These are phyloP conservation scores for Bungarus multicinctus DNA, from an alignment of 2,113 vertebrate genomes.

Conservation along the genomic window DNA sequence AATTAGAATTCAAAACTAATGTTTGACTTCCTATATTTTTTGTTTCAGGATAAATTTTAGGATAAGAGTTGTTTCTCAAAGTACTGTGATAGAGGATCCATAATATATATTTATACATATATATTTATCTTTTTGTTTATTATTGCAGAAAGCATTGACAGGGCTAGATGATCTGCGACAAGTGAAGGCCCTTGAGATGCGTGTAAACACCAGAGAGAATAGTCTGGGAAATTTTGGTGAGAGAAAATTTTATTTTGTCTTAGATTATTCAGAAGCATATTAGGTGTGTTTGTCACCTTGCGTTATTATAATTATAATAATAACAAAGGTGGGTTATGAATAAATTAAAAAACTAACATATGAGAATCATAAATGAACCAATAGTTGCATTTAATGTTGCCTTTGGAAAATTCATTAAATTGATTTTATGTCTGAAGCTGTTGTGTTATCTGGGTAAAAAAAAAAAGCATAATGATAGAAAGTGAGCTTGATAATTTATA, in stretches of 20 bases:
- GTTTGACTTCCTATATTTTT: neutral
- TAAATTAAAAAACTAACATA: slow-evolving; percentile 14
- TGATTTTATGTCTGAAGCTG: slow-evolving; percentile 34
- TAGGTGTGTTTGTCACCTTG: neutral
- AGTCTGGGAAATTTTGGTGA: slow-evolving; percentile 91
- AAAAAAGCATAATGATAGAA: neutral
- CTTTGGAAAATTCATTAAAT: slow-evolving; percentile 52
- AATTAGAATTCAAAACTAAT: neutral
- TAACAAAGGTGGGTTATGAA: neutral
- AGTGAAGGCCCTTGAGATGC: slow-evolving; percentile 80
- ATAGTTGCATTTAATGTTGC: slow-evolving; percentile 53
- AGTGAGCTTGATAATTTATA: fast-evolving
- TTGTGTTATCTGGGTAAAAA: slow-evolving; percentile 15
- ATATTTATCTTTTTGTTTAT: slow-evolving; percentile 41
- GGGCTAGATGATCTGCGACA: slow-evolving; percentile 74
- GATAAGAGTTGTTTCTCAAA: neutral
- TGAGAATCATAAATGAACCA: slow-evolving; percentile 52
- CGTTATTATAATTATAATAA: neutral
- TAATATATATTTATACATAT: too few relatives aligned
- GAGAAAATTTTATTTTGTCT: slow-evolving; percentile 42
- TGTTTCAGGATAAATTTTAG: neutral
- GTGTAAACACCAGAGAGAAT: slow-evolving; percentile 79
- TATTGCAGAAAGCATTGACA: slow-evolving; percentile 76
- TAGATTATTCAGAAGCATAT: neutral
- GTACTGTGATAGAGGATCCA: neutral